Evolutionary conservation across 2,797 vertebrate genomes (phyloP).

Genomic region (Helicolenus hilgendorfi): DNA sequence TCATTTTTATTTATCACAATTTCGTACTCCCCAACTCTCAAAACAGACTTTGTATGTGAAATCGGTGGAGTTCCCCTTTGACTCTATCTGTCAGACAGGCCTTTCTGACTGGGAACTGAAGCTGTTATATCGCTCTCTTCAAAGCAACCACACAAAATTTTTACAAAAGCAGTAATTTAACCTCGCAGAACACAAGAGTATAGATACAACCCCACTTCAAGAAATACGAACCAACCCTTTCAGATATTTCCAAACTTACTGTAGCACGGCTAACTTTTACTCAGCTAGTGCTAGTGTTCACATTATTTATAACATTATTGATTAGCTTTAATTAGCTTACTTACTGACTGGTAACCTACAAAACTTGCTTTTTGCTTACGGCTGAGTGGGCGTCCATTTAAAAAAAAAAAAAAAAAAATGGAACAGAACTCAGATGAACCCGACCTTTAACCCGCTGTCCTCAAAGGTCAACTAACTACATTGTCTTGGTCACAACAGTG

Average conservation of each 20-base stretch:
- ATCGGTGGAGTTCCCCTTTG: too few relatives aligned
- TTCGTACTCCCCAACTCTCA: too few relatives aligned
- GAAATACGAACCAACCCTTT: background rate
- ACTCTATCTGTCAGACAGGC: too few relatives aligned
- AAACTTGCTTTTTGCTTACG: background rate
- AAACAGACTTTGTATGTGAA: too few relatives aligned
- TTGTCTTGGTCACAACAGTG: background rate
- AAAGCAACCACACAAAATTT: background rate
- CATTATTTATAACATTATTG: background rate
- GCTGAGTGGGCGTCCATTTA: background rate
- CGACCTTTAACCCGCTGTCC: background rate
- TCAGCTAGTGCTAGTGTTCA: background rate
- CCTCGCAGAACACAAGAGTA: fast-evolving
- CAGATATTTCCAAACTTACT: background rate
- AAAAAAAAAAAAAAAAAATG: background rate
- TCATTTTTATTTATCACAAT: too few relatives aligned
- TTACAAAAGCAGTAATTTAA: too few relatives aligned
- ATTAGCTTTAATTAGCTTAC: background rate
- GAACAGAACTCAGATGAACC: background rate
- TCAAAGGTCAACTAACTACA: background rate
- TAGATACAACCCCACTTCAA: background rate
- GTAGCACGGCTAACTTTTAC: background rate
- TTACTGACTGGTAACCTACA: background rate
- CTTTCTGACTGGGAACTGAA: background rate
- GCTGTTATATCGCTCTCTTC: background rate